These are phyloP conservation scores for Steinernema carpocapsae DNA, from an alignment of 2,888 invertebrate genomes.

Conservation along the genomic window DNA sequence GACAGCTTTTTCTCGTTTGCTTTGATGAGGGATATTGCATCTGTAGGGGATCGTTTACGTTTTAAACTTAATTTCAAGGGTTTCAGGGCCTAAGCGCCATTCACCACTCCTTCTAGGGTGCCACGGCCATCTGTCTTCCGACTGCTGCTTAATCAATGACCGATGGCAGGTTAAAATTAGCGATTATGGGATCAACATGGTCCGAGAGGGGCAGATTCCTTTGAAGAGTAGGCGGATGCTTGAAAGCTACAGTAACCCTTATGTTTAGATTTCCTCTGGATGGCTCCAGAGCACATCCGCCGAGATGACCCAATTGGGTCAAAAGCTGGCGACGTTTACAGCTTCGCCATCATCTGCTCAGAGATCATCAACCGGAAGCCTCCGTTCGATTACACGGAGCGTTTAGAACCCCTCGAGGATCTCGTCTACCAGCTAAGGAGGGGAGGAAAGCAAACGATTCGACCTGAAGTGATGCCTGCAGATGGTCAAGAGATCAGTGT, in stretches of 20 bases:
- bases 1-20: conserved; percentile 59
- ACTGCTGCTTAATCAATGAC: conserved; percentile 51
- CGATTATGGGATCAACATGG: conserved; percentile 42
- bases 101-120: conserved; percentile 38
- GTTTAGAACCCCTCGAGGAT: conserved; percentile 45
- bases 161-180: conserved; percentile 57
- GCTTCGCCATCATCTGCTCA: conserved; percentile 39
- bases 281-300: conserved; percentile 50
- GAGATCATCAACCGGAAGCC: neutral
- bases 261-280: conserved; percentile 48
- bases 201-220: conserved; percentile 36
- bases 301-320: conserved; percentile 43
- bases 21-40: conserved; percentile 54
- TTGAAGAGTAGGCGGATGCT: conserved; percentile 8
- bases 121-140: conserved; percentile 44
- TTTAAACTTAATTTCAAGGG: conserved; percentile 48
- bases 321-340: conserved; percentile 51
- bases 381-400: conserved; percentile 51
- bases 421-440: conserved; percentile 4
- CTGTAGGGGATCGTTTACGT: too few species aligned
- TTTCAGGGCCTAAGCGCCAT: conserved; percentile 47
- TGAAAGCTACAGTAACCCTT: neutral
- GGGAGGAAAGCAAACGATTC: conserved; percentile 25
- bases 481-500: conserved; percentile 7
- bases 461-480: neutral